Base-by-base conservation (phyloP, 64 coral and sea anemone species). In the Stylophora pistillata region DNA sequence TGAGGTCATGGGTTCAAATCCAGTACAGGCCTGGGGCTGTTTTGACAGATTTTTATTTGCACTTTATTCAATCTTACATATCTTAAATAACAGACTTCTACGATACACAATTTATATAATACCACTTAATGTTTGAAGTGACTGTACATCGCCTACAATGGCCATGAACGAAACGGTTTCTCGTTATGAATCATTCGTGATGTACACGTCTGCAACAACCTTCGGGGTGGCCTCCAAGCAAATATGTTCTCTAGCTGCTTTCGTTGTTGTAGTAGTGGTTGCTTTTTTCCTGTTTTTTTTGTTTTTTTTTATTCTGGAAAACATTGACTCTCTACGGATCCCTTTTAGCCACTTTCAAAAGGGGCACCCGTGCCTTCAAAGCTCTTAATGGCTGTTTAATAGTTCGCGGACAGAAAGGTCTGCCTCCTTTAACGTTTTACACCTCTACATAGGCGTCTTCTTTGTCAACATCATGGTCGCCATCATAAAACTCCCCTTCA, bases 401-500 rank as follows among this genome's bases (percentile, higher is more conserved):
- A 21, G 23, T 25, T 25, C 64, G 1, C 64, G 20, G 1, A 68
- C 20, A 21, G 10, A 68, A 68, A 21, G 12, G 23, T 68, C 11
- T n/a, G 9, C 23, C 18, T 80, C 12, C 25, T 71, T 25, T 41
- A 6, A 17, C 70, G 34, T 58, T 76, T 53, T 89, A 96, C 16
- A 96, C 92, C 5, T 98, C 96, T 0, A 98, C 74, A 55, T 55
- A 86, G 0, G 89, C 56, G 20, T 94, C 93, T 25, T 98, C 96
- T 59, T 82, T 92, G 30, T 98, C 96, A 28, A 94, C 60, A 33
- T 98, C 96, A 75, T 94, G 89, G 77, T 98, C 96, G 21, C 96
- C 93, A 29, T 95, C 96, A 62, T 82, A 98, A 59, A 89, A 98
- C 56, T 98, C 96, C 37, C 91, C 94, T 2, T 94, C 89, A 85